A percentile compares a stretch with the other conserved stretches of the same genome.
These are phyloP conservation scores for Andrena cerasifolii DNA, from an alignment of 1,140 invertebrate species.

Conservation along the genomic window DNA sequence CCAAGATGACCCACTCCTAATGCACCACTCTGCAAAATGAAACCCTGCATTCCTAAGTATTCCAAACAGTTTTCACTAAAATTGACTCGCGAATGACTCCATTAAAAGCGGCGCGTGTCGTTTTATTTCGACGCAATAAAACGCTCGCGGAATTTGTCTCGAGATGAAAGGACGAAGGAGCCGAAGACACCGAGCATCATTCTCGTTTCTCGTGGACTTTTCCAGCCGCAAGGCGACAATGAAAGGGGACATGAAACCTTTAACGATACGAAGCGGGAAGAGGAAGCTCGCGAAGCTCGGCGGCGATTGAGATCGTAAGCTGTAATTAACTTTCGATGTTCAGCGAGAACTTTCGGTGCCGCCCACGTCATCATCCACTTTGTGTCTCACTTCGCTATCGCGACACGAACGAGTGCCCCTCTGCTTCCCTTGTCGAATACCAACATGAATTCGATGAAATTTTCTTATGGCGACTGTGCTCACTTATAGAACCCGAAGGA, in stretches of 20 bases:
- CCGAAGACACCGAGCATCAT: neutral
- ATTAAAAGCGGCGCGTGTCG: neutral
- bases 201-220: conserved; percentile 1
- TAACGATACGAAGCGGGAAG: conserved; percentile 43
- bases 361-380: conserved; percentile 41
- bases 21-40: no score
- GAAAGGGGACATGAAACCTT: conserved; percentile 46
- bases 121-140: conserved; percentile 8
- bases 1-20: no score
- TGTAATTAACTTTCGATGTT: conserved; percentile 53
- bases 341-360: conserved; percentile 21
- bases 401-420: neutral
- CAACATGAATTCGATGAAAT: neutral
- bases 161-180: conserved; percentile 6
- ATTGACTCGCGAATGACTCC: neutral
- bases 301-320: conserved; percentile 36
- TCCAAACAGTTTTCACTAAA: no score
- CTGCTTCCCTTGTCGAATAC: neutral
- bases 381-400: neutral
- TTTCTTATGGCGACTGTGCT: neutral
- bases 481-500: no score
- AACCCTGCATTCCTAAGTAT: no score
- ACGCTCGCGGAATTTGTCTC: conserved; percentile 25
- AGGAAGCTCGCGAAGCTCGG: conserved; percentile 22
- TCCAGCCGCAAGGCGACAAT: conserved; percentile 27